Percentiles rank a stretch among this genome's conserved stretches.
phyloP scores from a whole-genome alignment of 2,888 invertebrate species.

The Micoletzkya japonica region DNA sequence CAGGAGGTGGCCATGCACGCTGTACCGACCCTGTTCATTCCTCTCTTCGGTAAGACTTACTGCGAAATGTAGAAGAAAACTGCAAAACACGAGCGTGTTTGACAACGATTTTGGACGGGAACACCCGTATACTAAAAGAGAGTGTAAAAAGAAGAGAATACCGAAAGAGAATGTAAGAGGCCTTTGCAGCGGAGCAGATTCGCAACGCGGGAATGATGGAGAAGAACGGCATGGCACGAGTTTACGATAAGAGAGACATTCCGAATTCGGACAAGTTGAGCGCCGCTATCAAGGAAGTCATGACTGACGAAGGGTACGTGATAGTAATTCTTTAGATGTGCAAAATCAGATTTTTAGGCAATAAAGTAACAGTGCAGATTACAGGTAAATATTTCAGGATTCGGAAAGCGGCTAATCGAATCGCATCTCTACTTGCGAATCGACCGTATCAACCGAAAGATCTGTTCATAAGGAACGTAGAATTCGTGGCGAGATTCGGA shows the following conservation, averaged over 20 bases:
- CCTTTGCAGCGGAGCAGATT: slow-evolving; percentile 21
- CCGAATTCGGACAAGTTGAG: slow-evolving; percentile 8
- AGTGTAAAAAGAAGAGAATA: too few species aligned
- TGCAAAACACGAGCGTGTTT: too few species aligned
- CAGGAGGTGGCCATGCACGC: slow-evolving; percentile 5
- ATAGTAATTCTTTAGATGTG: too few species aligned
- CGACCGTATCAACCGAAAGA: slow-evolving; percentile 16
- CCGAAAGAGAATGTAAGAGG: too few species aligned
- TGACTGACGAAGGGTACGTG: not conserved
- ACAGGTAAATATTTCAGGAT: not conserved
- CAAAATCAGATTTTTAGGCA: too few species aligned
- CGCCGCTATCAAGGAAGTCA: not conserved
- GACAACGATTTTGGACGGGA: too few species aligned
- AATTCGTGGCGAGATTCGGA: slow-evolving; percentile 14
- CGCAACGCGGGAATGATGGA: slow-evolving; percentile 8
- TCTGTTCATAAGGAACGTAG: slow-evolving; percentile 18
- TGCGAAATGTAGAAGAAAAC: too few species aligned
- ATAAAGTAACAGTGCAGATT: not conserved
- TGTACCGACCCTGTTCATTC: slow-evolving; percentile 11
- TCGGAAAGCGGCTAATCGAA: not conserved
- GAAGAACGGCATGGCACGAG: slow-evolving; percentile 7
- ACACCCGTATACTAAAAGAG: too few species aligned
- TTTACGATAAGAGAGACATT: slow-evolving; percentile 3
- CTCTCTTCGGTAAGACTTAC: slow-evolving; percentile 19
- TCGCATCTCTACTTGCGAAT: not conserved